A percentile compares a stretch with the other conserved stretches of the same genome.
Evolutionary conservation across 2,888 invertebrate species (phyloP).

Genomic region (Micoletzkya japonica): DNA sequence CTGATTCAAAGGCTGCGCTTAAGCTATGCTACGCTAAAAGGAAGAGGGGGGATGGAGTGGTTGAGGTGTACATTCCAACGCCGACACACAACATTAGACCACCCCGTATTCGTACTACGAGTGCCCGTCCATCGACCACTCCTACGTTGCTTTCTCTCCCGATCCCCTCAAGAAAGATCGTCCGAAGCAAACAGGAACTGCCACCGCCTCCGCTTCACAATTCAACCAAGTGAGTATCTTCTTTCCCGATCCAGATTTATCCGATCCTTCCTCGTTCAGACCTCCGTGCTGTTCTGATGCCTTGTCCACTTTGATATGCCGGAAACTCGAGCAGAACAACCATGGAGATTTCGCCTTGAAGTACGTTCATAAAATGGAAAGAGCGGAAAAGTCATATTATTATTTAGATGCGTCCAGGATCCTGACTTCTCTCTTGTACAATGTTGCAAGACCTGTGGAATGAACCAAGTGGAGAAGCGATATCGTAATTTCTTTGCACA

Average conservation of each 20-base stretch:
- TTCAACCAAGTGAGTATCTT: neutral
- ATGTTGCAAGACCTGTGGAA: slow-evolving; percentile 57
- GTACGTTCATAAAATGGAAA: slow-evolving; percentile 26
- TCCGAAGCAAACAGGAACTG: neutral
- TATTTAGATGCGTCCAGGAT: slow-evolving; percentile 39
- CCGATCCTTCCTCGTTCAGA: neutral
- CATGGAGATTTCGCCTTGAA: slow-evolving; percentile 44
- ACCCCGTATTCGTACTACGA: no score
- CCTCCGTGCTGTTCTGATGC: slow-evolving; percentile 48
- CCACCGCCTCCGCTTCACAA: slow-evolving; percentile 2
- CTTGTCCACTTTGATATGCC: slow-evolving; percentile 49
- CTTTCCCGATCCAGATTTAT: neutral
- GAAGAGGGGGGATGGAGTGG: no score
- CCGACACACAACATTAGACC: no score
- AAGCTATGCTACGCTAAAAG: no score
- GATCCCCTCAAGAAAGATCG: neutral
- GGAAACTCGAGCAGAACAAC: slow-evolving; percentile 46
- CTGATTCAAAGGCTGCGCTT: no score
- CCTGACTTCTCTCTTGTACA: slow-evolving; percentile 57
- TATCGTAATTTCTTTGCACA: slow-evolving; percentile 52
- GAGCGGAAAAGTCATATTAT: neutral
- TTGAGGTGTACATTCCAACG: no score
- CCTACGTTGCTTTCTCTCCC: no score
- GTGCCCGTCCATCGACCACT: no score
- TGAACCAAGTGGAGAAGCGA: slow-evolving; percentile 48